Evolutionary conservation across 30 jellyfish, hydroid and myxozoan species (phyloP).

Genomic region (Hydractinia symbiolongicarpus): DNA sequence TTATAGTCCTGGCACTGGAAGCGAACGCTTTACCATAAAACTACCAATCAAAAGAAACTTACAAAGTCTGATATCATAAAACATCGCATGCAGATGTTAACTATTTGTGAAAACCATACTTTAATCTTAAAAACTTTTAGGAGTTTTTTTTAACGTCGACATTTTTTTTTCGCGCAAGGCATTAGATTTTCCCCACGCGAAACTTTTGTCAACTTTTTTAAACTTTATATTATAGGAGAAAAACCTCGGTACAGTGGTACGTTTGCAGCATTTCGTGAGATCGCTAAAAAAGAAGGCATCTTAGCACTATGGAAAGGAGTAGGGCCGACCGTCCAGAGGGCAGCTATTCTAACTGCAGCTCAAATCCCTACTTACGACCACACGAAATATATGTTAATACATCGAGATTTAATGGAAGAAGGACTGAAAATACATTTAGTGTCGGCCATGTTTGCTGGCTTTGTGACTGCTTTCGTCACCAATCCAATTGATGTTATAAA

Average conservation of each 20-base stretch:
- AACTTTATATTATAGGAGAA: constrained; percentile 29
- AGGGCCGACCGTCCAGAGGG: constrained; percentile 70
- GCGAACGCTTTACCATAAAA: no score
- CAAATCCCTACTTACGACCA: constrained; percentile 81
- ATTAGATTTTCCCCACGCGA: not conserved
- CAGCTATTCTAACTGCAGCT: constrained; percentile 74
- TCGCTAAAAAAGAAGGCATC: constrained; percentile 50
- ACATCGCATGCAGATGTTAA: no score
- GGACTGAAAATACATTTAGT: constrained; percentile 48
- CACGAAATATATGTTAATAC: constrained; percentile 39
- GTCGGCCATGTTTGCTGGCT: constrained; percentile 65
- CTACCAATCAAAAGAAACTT: no score
- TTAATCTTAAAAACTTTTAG: not conserved
- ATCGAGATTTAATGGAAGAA: constrained; percentile 30
- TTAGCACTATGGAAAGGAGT: constrained; percentile 76
- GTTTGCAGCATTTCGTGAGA: constrained; percentile 49
- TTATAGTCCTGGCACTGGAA: no score
- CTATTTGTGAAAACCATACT: no score
- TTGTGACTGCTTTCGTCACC: constrained; percentile 59
- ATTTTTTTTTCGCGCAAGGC: not conserved
- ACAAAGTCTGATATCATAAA: no score
- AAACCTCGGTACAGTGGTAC: constrained; percentile 54
- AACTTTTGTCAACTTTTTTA: not conserved
- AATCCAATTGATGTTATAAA: constrained; percentile 73
- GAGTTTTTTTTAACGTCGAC: not conserved